Conservation (phyloP, 2,113 vertebrate genomes). For the Emydura subglobosa region DNA sequence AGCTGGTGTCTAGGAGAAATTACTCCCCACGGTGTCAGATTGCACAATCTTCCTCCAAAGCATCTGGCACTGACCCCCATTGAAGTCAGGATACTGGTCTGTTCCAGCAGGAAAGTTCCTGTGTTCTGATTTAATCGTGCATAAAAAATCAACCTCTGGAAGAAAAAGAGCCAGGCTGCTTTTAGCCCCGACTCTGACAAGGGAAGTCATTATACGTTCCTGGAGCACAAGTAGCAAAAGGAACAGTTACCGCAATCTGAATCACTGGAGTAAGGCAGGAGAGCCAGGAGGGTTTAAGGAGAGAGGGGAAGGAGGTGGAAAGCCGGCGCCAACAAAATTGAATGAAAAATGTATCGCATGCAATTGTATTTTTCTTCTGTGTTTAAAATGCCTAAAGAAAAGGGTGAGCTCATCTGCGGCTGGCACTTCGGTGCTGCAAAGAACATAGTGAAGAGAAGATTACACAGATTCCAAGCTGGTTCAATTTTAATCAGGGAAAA, state of each 20-base stretch:
- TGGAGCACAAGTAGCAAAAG: constrained; percentile 12
- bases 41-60: neutral
- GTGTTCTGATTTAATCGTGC: constrained; percentile 50
- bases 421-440: constrained; percentile 75
- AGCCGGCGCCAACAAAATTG: neutral
- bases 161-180: constrained; percentile 61
- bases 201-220: neutral
- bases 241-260: rapidly evolving
- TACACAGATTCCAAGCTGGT: neutral
- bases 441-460: constrained; percentile 55
- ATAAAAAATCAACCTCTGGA: constrained; percentile 38
- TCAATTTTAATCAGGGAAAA: constrained; percentile 77
- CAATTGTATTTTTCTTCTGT: constrained; percentile 49
- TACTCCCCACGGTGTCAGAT: neutral
- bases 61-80: constrained; percentile 27
- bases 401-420: constrained; percentile 60
- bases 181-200: constrained; percentile 2
- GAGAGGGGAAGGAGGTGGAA: neutral
- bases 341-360: constrained; percentile 29
- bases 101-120: constrained; percentile 41
- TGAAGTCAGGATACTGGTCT: neutral
- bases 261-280: neutral
- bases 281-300: rapidly evolving
- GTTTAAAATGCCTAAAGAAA: constrained; percentile 60
- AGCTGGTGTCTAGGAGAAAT: constrained; percentile 32